Conservation (phyloP, 2,888 invertebrate genomes). For the Abscondita cerata region DNA sequence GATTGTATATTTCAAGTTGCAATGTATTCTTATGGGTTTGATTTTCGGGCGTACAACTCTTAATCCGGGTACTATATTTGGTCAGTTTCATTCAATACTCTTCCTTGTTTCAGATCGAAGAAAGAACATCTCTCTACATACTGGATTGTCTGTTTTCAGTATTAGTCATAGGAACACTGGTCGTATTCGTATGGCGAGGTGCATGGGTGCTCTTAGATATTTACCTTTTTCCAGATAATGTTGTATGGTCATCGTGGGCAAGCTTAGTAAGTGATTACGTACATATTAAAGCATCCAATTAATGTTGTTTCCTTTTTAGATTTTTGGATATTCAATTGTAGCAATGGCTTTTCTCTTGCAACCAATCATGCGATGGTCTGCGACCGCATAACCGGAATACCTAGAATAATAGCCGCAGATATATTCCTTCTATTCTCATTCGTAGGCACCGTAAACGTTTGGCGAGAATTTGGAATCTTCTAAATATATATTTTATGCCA, state of each 20-base stretch:
- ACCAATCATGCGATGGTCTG: constrained; percentile 76
- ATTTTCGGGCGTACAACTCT: too few species aligned
- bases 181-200: constrained; percentile 90
- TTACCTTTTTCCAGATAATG: constrained; percentile 77
- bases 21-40: too few species aligned
- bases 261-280: constrained; percentile 74
- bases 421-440: constrained; percentile 78
- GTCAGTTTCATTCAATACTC: too few species aligned
- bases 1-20: too few species aligned
- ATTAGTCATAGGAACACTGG: constrained; percentile 81
- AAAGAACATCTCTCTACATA: constrained; percentile 73
- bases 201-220: constrained; percentile 84
- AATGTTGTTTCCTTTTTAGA: constrained; percentile 55
- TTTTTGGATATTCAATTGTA: constrained; percentile 77
- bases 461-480: constrained; percentile 87
- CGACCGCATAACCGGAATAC: constrained; percentile 69
- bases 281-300: too few species aligned
- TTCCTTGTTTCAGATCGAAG: constrained; percentile 65
- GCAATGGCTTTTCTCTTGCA: constrained; percentile 77
- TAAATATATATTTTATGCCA: constrained; percentile 81
- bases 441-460: constrained; percentile 84
- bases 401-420: constrained; percentile 76
- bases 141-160: constrained; percentile 88
- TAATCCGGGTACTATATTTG: too few species aligned
- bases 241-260: constrained; percentile 73